Evolutionary conservation across 2,888 invertebrate genomes (phyloP).

Genomic region (Steinernema hermaphroditum): DNA sequence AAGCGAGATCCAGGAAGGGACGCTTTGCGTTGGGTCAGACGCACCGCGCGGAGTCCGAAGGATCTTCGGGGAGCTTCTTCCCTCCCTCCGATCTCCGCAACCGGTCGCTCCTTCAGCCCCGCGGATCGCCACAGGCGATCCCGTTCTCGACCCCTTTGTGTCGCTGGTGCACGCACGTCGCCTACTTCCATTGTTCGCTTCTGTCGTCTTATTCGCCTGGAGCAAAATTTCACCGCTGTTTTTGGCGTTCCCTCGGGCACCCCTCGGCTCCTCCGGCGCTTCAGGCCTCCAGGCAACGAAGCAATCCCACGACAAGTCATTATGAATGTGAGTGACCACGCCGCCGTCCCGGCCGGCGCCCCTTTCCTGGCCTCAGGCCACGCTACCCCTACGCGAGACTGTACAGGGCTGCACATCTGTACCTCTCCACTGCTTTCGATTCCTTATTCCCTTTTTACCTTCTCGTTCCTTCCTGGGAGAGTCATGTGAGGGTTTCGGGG

Average conservation of each 20-base stretch:
- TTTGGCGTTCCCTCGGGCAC: slow-evolving; percentile 27
- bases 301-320: not conserved
- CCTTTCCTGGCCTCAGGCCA: too few species aligned
- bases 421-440: too few species aligned
- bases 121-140: slow-evolving; percentile 19
- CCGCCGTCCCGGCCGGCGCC: not conserved
- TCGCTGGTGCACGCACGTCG: slow-evolving; percentile 16
- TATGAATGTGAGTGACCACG: slow-evolving; percentile 29
- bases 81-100: not conserved
- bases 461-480: not conserved
- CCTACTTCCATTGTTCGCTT: slow-evolving; percentile 21
- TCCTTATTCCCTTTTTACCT: not conserved
- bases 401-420: too few species aligned
- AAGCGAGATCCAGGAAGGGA: too few species aligned
- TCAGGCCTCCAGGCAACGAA: slow-evolving; percentile 24
- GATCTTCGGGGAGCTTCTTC: too few species aligned
- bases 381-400: too few species aligned
- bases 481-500: slow-evolving; percentile 7
- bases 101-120: slow-evolving; percentile 1
- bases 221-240: slow-evolving; percentile 30
- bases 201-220: slow-evolving; percentile 22
- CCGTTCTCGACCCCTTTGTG: slow-evolving; percentile 29
- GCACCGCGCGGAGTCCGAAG: too few species aligned
- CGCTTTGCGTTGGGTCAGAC: not conserved
- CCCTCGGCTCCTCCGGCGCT: slow-evolving; percentile 29